Evolutionary conservation across 2,888 invertebrate genomes (phyloP).

Genomic region (Allophyes oxyacanthae): DNA sequence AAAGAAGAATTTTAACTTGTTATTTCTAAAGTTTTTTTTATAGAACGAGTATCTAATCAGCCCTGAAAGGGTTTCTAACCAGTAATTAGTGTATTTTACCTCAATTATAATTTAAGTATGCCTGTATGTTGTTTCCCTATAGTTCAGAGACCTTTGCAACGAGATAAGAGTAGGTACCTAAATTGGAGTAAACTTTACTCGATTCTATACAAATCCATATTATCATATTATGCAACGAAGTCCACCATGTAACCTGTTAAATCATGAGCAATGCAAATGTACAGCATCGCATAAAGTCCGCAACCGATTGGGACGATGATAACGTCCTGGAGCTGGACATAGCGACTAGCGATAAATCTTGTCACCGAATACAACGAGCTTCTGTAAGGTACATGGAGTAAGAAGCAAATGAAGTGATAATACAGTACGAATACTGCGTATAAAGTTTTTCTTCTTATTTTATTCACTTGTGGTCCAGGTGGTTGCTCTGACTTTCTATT

Average conservation of each 20-base stretch:
- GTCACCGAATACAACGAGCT: slow-evolving; percentile 47
- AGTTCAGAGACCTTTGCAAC: slow-evolving; percentile 25
- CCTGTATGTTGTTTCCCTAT: slow-evolving; percentile 16
- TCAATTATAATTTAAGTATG: too few species aligned
- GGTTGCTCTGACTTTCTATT: too few species aligned
- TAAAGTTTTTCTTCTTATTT: too few species aligned
- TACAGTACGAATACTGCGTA: neutral
- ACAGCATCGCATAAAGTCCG: slow-evolving; percentile 56
- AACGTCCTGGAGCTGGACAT: slow-evolving; percentile 40
- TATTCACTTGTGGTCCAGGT: too few species aligned
- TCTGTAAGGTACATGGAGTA: slow-evolving; percentile 9
- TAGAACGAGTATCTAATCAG: too few species aligned
- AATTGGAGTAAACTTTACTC: slow-evolving; percentile 34
- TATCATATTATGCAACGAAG: slow-evolving; percentile 42
- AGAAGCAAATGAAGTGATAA: slow-evolving; percentile 14
- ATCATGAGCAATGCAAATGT: slow-evolving; percentile 45
- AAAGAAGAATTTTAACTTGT: too few species aligned
- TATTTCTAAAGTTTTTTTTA: too few species aligned
- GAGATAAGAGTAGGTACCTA: slow-evolving; percentile 16
- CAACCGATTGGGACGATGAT: slow-evolving; percentile 57
- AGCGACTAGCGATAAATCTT: slow-evolving; percentile 54
- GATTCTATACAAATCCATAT: slow-evolving; percentile 35
- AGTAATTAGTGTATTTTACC: too few species aligned
- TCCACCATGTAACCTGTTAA: slow-evolving; percentile 45
- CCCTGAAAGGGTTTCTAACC: too few species aligned